Base-by-base conservation (phyloP, 2,888 invertebrate genomes). In the Spisula solida region DNA sequence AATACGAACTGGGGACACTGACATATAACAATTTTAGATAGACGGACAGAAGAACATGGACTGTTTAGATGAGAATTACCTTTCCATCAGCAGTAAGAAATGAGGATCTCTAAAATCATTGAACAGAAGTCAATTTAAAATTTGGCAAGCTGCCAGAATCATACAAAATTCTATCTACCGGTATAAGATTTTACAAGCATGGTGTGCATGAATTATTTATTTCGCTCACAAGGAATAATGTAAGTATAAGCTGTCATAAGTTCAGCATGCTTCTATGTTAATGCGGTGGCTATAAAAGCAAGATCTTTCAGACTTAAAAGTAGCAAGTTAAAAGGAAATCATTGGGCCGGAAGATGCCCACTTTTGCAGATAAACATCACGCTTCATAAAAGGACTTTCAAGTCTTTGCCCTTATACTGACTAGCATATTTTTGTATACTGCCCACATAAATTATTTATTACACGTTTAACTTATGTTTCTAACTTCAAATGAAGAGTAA, bases 51-150 rank as follows among this genome's bases (percentile, higher is more conserved):
- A 29, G 29, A 56, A 79, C 79, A 85, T 34, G 70, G 31, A 41
- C 51, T 70, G 31, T 55, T 66, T 34, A 78, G 41, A 10, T 48
- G n/a, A 47, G 51, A n/a, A 41, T 89, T 92, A 92, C 92, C 92
- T 92, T 92, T 82, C 92, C 92, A 81, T 92, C 92, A 78, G 87
- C 81, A 48, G 84, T 87, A 85, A 90, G 87, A 87, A 92, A 92
- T 81, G 92, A 92, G 56, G 92, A 92, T 70, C 89, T 84, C 92
- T 92, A 90, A 29, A 90, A 92, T 29, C 55, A 83, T 82, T 84
- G 14, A 82, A 70, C n/a, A 79, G 20, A 84, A 51, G 80, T 51
- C 5, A 48, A 47, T 78, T 34, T 47, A 78, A 78, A 66, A 25
- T 10, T 66, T 66, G 60, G 25, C 60, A 66, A 8, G 25, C n/a